Conservation (phyloP, 2,797 vertebrate species). For the Micrastur ruficollis region DNA sequence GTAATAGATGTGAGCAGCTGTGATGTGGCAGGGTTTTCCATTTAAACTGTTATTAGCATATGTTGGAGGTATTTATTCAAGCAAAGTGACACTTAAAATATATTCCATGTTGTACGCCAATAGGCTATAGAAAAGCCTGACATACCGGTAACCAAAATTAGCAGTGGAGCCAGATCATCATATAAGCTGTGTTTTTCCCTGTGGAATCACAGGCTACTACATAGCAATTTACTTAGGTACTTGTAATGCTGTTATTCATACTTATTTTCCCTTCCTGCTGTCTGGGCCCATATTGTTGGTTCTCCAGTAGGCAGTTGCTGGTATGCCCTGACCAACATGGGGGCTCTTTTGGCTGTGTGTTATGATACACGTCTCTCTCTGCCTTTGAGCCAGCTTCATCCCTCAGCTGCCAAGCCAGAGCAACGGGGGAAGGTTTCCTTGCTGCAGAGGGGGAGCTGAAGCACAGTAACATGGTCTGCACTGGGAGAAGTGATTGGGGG, state of each 20-base stretch:
- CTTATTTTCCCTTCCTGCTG: not conserved
- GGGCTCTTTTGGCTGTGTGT: not conserved
- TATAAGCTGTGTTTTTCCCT: not conserved
- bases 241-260: not conserved
- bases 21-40: conserved; percentile 10
- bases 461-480: not conserved
- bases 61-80: not conserved
- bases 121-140: not conserved
- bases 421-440: not conserved
- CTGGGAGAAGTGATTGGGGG: not conserved
- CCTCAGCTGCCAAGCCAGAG: not conserved
- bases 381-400: not conserved
- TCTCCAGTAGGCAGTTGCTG: not conserved
- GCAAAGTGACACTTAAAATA: not conserved
- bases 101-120: not conserved
- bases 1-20: conserved; percentile 50
- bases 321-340: not conserved
- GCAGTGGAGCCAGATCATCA: not conserved
- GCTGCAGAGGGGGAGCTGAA: not conserved
- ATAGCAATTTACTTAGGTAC: conserved; percentile 3
- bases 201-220: not conserved
- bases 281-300: not conserved
- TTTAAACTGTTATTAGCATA: conserved; percentile 42
- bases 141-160: conserved; percentile 29
- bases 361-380: not conserved